phyloP scores from a whole-genome alignment of 2,113 vertebrate species.

The Apus apus region DNA sequence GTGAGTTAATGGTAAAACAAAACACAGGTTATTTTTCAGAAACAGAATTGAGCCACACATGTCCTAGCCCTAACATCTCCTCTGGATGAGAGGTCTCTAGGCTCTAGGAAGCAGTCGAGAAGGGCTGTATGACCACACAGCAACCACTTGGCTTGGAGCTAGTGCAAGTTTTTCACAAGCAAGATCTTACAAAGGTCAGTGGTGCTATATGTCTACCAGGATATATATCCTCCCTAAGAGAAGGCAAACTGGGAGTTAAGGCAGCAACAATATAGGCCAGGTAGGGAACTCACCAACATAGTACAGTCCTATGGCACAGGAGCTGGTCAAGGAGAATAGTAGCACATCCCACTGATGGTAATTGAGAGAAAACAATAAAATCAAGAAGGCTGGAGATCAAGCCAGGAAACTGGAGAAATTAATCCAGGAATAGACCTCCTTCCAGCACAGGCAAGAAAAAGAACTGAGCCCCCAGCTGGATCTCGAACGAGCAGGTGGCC shows the following conservation, averaged over 20 bases:
- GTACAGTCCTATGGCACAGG: too few species aligned
- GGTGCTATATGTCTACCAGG: not conserved
- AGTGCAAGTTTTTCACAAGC: not conserved
- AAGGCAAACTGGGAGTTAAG: not conserved
- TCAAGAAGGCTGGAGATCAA: not conserved
- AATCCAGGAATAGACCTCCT: fast-evolving
- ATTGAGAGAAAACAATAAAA: not conserved
- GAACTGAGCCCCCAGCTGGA: fast-evolving
- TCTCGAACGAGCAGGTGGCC: not conserved
- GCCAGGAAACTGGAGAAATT: not conserved
- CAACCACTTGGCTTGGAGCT: not conserved
- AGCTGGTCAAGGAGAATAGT: not conserved
- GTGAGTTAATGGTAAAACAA: not conserved
- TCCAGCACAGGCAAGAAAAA: not conserved
- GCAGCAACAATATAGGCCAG: not conserved
- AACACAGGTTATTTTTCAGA: not conserved
- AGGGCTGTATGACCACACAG: not conserved
- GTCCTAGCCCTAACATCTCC: not conserved
- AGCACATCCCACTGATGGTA: fast-evolving
- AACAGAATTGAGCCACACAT: not conserved
- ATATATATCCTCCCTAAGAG: not conserved
- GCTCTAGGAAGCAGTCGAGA: not conserved
- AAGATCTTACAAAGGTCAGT: not conserved
- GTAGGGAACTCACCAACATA: not conserved
- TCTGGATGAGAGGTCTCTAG: not conserved